These are phyloP conservation scores for Rhabdomys pumilio DNA, from an alignment of 2,797 vertebrate genomes.

Conservation along the genomic window DNA sequence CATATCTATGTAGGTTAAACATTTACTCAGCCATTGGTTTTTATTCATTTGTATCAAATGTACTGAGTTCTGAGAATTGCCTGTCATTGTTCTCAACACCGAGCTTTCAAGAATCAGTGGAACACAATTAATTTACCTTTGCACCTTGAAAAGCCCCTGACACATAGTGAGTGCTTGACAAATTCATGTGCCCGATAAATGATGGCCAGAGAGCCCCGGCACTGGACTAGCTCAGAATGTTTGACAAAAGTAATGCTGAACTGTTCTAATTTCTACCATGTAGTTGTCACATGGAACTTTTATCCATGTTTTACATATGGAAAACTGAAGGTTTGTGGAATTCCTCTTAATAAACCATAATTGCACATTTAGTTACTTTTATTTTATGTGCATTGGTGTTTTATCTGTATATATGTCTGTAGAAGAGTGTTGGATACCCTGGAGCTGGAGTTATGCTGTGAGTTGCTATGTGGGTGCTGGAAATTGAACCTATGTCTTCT, in stretches of 20 bases:
- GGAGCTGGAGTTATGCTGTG: too few relatives aligned
- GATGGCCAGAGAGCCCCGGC: not conserved
- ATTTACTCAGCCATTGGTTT: not conserved
- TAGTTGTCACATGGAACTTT: not conserved
- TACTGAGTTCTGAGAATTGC: not conserved
- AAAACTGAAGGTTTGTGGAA: conserved; percentile 9
- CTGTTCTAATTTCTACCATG: not conserved
- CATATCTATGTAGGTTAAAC: conserved; percentile 34
- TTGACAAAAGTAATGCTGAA: not conserved
- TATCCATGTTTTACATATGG: not conserved
- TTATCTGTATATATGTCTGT: too few relatives aligned
- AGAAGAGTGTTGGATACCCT: too few relatives aligned
- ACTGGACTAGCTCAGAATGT: not conserved
- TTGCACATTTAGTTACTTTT: not conserved
- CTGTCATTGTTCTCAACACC: conserved; percentile 26
- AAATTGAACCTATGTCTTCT: too few relatives aligned
- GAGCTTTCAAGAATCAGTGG: conserved; percentile 6
- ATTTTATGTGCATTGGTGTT: too few relatives aligned
- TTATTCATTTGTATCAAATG: conserved; percentile 29
- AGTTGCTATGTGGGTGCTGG: too few relatives aligned
- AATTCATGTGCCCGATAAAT: conserved; percentile 1
- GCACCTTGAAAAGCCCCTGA: not conserved
- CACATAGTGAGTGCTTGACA: not conserved
- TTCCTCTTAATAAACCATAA: not conserved
- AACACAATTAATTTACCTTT: not conserved